Evolutionary conservation across 1,140 invertebrate species (phyloP).

Genomic region (Lepidurus arcticus): DNA sequence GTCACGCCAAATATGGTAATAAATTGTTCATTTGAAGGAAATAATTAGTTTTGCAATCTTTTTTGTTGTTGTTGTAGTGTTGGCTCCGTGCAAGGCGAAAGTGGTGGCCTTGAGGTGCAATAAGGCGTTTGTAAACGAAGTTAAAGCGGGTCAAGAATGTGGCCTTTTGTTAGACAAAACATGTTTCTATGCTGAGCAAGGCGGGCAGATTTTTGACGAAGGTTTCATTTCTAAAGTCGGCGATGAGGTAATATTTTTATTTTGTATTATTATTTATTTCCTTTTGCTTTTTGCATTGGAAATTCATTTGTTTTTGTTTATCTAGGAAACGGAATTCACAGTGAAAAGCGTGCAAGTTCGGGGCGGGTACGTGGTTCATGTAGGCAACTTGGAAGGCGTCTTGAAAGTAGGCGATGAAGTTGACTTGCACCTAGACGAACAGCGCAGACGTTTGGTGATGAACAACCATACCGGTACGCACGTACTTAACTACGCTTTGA

Average conservation of each 20-base stretch:
- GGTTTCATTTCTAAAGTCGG: slow-evolving; percentile 84
- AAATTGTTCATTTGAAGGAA: slow-evolving; percentile 29
- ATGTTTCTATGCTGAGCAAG: slow-evolving; percentile 88
- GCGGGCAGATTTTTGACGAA: slow-evolving; percentile 96
- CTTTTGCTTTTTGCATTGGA: background rate
- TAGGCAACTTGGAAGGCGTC: slow-evolving; percentile 71
- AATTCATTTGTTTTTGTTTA: slow-evolving; percentile 38
- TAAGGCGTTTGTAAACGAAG: slow-evolving; percentile 80
- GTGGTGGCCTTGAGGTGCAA: slow-evolving; percentile 59
- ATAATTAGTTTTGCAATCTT: background rate
- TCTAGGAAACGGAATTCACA: slow-evolving; percentile 73
- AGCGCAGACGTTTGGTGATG: slow-evolving; percentile 82
- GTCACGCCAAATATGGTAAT: slow-evolving; percentile 60
- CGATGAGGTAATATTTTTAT: slow-evolving; percentile 56
- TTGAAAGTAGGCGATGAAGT: slow-evolving; percentile 83
- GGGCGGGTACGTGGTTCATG: slow-evolving; percentile 92
- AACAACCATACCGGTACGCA: slow-evolving; percentile 99
- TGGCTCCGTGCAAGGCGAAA: slow-evolving; percentile 42
- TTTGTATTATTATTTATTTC: background rate
- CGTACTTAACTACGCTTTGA: slow-evolving; percentile 88
- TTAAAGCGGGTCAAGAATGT: slow-evolving; percentile 78
- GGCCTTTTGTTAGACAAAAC: slow-evolving; percentile 89
- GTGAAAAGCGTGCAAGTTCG: slow-evolving; percentile 94
- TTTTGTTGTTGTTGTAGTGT: slow-evolving; percentile 32
- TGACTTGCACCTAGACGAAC: slow-evolving; percentile 72